Base-by-base conservation (phyloP, 1,140 invertebrate genomes). In the Hyles vespertilio region DNA sequence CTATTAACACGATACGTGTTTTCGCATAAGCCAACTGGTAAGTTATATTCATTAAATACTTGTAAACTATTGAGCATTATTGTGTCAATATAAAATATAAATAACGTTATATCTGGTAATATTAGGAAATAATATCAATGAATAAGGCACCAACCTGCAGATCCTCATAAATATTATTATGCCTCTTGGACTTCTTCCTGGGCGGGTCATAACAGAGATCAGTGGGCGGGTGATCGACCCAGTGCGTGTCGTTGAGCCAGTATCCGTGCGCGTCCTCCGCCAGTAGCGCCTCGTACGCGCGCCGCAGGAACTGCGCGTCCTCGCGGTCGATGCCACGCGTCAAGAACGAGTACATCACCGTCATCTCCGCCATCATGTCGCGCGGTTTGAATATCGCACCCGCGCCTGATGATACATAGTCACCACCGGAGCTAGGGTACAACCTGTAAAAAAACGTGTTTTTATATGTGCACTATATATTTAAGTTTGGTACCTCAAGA, bases 181-280 rank as follows among this genome's bases (percentile, higher is more conserved):
- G 74, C 50, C 89, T 70, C 56, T 94, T 91, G 85, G 94, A 95
- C 71, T 94, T 92, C 73, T 93, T 92, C 67, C 94, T 94, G 3
- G 94, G 92, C 33, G 94, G 93, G 63, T 90, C 92, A 60, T 92
- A 92, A 34, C 92, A 90, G 22, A 96, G 75, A 81, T 95, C 94
- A 0, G 96, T 97, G 34, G 93, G 90, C 61, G 96, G 94, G 90
- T 99, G 97, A 81, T 98, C 97, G 8, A 98, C 97, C 98, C 98
- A 99, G 89, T 99, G 96, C 36, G 97, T 98, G 79, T 98, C 97
- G 81, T 98, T 98, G 49, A 98, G 89, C 95, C 97, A 98, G 78
- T 95, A 96, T 51, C 94, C 93, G 71, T 95, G 93, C 32, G 90
- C 91, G 83, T 98, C 96, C 76, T 98, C 95, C 2, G 94, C 93